Conservation (phyloP, 2,797 vertebrate species). For the Bucorvus abyssinicus region DNA sequence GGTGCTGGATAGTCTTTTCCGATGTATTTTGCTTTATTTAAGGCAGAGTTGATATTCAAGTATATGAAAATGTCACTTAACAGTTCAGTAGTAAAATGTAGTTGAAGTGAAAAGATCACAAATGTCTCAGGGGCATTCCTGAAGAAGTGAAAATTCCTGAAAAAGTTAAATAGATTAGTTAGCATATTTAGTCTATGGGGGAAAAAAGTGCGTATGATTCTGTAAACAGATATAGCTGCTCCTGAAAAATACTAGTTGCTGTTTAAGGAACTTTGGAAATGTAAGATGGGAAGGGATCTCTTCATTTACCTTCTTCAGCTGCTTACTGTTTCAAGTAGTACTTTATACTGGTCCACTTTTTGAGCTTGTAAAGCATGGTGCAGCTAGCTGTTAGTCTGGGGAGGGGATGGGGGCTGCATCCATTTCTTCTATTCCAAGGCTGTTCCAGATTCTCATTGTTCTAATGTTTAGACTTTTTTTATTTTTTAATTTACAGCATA, state of each 20-base stretch:
- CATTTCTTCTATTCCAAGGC: neutral
- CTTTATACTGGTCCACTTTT: neutral
- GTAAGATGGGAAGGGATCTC: neutral
- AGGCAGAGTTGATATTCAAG: neutral
- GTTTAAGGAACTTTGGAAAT: neutral
- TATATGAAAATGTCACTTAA: neutral
- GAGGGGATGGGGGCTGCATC: neutral
- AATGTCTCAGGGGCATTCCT: neutral
- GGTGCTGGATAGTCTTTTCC: neutral
- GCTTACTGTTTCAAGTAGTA: neutral
- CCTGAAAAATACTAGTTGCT: neutral
- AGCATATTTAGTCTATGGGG: neutral
- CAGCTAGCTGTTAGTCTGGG: neutral
- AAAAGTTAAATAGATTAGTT: slow-evolving; percentile 4
- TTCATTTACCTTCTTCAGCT: neutral
- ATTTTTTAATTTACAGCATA: neutral
- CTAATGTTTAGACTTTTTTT: neutral
- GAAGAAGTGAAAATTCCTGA: neutral
- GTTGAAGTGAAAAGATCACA: slow-evolving; percentile 12
- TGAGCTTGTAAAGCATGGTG: neutral
- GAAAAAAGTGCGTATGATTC: neutral
- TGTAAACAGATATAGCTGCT: neutral
- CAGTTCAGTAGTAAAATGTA: neutral
- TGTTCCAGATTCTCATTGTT: neutral
- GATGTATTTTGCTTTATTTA: neutral